A percentile compares a stretch with the other conserved stretches of the same genome.
Conservation (phyloP, 2,113 vertebrate species). For the Rana temporaria region DNA sequence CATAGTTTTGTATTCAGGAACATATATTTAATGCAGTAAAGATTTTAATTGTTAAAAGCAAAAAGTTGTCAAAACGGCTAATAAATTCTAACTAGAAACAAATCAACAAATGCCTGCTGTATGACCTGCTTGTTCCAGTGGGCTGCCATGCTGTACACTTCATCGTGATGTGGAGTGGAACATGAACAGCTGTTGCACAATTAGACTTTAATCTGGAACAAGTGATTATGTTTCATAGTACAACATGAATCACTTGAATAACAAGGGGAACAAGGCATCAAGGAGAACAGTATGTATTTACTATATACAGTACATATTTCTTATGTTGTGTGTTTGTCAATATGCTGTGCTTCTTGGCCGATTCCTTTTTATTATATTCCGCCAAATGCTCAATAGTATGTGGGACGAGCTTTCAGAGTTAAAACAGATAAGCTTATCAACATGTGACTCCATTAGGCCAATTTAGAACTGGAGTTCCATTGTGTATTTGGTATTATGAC, state of each 20-base stretch:
- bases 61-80: neutral
- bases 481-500: too few relatives aligned
- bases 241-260: constrained; percentile 42
- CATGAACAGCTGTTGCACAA: constrained; percentile 45
- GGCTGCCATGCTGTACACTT: constrained; percentile 18
- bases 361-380: too few relatives aligned
- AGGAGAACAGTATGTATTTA: neutral
- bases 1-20: too few relatives aligned
- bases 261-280: neutral
- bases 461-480: too few relatives aligned
- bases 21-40: too few relatives aligned
- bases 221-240: constrained; percentile 24
- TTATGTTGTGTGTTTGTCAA: neutral
- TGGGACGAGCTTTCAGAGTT: too few relatives aligned
- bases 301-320: neutral
- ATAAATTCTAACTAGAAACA: neutral
- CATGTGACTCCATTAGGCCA: too few relatives aligned
- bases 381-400: too few relatives aligned
- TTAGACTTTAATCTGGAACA: constrained; percentile 30
- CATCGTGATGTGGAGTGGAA: constrained; percentile 34
- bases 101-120: neutral
- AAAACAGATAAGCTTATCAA: too few relatives aligned
- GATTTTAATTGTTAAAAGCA: too few relatives aligned
- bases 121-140: constrained; percentile 6
- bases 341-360: too few relatives aligned